Conservation (phyloP, 2,888 invertebrate species). For the Plagodis pulveraria region DNA sequence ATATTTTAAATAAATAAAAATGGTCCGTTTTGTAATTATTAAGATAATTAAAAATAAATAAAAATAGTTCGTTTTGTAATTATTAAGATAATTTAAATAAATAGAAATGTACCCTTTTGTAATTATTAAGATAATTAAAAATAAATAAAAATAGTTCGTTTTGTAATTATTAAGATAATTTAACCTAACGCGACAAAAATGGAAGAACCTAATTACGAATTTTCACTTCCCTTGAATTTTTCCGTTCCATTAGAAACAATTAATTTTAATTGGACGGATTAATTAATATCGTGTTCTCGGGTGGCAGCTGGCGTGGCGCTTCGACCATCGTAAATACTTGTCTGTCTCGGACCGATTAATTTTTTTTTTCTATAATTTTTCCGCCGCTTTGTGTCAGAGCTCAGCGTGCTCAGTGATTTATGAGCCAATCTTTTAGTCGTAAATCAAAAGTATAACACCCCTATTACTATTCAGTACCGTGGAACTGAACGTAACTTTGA, state of each 20-base stretch:
- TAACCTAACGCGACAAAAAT: too few relatives aligned
- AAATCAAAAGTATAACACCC: constrained; percentile 70
- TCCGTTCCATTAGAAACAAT: constrained; percentile 38
- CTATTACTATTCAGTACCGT: constrained; percentile 43
- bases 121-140: too few relatives aligned
- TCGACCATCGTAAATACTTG: constrained; percentile 54
- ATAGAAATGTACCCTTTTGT: too few relatives aligned
- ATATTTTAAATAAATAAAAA: too few relatives aligned
- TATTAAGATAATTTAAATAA: too few relatives aligned
- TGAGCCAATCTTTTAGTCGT: constrained; percentile 75
- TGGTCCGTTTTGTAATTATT: too few relatives aligned
- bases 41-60: too few relatives aligned
- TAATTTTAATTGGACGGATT: constrained; percentile 59
- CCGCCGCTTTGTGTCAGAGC: constrained; percentile 49
- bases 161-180: too few relatives aligned
- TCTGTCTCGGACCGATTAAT: constrained; percentile 52
- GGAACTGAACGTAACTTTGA: constrained; percentile 51
- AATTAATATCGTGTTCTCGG: constrained; percentile 58
- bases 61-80: too few relatives aligned
- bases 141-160: too few relatives aligned
- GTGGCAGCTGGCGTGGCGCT: constrained; percentile 38
- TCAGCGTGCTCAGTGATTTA: constrained; percentile 66
- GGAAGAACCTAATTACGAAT: not conserved
- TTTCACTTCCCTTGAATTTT: constrained; percentile 12
- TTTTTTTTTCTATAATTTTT: constrained; percentile 61